These are phyloP conservation scores for Oreocharis arfaki DNA, from an alignment of 2,113 vertebrate species.

Conservation along the genomic window DNA sequence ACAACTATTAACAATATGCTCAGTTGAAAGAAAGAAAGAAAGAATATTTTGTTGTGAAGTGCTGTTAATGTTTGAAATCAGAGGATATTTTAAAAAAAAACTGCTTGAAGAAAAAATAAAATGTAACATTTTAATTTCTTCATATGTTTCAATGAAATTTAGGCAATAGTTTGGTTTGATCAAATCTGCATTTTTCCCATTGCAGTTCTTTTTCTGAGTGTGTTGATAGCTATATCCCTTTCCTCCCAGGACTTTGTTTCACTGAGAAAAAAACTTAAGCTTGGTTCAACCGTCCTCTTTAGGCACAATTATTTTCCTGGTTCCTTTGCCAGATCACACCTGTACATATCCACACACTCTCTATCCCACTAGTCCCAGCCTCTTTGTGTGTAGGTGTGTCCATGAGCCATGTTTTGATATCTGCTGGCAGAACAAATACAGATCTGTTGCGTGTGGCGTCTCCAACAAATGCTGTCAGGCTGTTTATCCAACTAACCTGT, in stretches of 20 bases:
- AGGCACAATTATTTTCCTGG: not conserved
- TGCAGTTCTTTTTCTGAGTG: not conserved
- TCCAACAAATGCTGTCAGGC: not conserved
- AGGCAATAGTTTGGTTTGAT: not conserved
- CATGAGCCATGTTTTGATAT: not conserved
- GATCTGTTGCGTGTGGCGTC: rapidly evolving
- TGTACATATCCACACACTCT: not conserved
- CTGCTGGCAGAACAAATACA: not conserved
- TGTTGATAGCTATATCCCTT: not conserved
- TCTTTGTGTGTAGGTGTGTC: not conserved
- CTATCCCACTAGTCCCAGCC: not conserved
- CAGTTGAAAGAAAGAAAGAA: not conserved
- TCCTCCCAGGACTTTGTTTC: not conserved
- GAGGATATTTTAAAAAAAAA: not conserved
- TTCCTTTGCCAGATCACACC: not conserved
- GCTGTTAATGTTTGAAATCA: not conserved
- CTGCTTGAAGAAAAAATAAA: not conserved
- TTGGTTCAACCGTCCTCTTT: not conserved
- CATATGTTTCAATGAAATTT: not conserved
- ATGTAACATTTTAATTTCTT: not conserved
- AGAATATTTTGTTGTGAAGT: not conserved
- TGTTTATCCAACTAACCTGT: not conserved
- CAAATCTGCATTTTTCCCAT: not conserved
- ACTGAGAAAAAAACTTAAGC: not conserved
- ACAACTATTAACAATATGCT: not conserved